Evolutionary conservation across 2,113 vertebrate species (phyloP), one percentile per base, ranked within the genome.

Genomic region (Excalfactoria chinensis): DNA sequence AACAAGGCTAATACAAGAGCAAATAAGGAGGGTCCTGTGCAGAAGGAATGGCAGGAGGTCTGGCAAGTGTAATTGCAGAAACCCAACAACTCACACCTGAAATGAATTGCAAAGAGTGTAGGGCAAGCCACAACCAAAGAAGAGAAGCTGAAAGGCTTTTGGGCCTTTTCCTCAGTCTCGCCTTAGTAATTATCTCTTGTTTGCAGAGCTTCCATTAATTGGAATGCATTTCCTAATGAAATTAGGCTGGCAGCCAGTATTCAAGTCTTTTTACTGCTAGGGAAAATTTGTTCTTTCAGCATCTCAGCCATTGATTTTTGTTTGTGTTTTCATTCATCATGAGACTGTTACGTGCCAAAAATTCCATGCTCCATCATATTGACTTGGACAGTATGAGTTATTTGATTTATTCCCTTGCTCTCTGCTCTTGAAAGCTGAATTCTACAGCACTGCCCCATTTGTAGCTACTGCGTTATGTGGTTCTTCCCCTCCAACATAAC

Each of bases 311-410:
- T 96, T 97, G 96, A 97, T 97, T 97, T 97, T 97, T 95, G 91
- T 96, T 95, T 97, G 93, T 95, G 90, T 95, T 97, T 96, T 96
- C 95, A 97, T 97, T 94, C 95, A 93, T 96, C 95, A 91, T 94
- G 78, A 97, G 91, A 88, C 81, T 93, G 84, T 72, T 90, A 81
- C 1, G 30, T 95, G 93, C 95, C 93, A 96, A 93, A 95, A 95
- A 95, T 95, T 94, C 95, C 86, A 89, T 5, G 3, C 49, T 95
- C 75, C 3, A 7, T 95, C 91, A 85, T 89, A 97, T 78, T 93
- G 90, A 81, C 49, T 88, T 91, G 82, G 90, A 95, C 93, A 88
- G 84, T 75, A 75, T 79, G 86, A 95, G 73, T 92, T 95, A 86
- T 69, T 88, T 95, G 96, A 95, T 96, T 95, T 94, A 89, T 94